Percentiles rank a stretch among this genome's conserved stretches.
Evolutionary conservation across 2,888 invertebrate genomes (phyloP).

Genomic region (Ditylenchus weischeri): DNA sequence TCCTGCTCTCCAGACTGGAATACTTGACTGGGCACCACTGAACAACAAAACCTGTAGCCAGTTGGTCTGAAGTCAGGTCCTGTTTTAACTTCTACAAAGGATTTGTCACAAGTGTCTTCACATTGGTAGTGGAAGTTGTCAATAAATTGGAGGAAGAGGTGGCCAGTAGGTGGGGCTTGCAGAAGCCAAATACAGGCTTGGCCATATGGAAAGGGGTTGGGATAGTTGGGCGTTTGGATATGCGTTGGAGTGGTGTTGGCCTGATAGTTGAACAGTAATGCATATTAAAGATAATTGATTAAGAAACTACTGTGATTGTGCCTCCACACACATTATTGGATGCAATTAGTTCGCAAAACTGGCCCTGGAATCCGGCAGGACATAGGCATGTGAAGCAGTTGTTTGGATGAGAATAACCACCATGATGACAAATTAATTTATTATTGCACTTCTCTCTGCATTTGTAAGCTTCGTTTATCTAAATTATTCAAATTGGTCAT

Average conservation of each 20-base stretch:
- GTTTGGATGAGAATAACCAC: slow-evolving; percentile 56
- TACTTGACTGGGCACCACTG: slow-evolving; percentile 36
- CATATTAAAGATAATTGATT: background rate
- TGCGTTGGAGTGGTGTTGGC: slow-evolving; percentile 23
- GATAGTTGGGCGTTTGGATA: slow-evolving; percentile 41
- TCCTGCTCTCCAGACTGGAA: slow-evolving; percentile 48
- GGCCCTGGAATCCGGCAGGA: slow-evolving; percentile 52
- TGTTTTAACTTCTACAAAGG: slow-evolving; percentile 55
- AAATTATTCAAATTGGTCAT: slow-evolving; percentile 3
- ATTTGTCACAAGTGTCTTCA: slow-evolving; percentile 56
- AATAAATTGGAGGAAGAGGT: slow-evolving; percentile 46
- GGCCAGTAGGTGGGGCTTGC: slow-evolving; percentile 35
- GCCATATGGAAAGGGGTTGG: slow-evolving; percentile 40
- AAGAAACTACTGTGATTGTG: slow-evolving; percentile 37
- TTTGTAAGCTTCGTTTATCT: slow-evolving; percentile 55
- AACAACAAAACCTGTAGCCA: slow-evolving; percentile 51
- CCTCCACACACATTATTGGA: slow-evolving; percentile 48
- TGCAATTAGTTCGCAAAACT: slow-evolving; percentile 44
- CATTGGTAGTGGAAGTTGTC: slow-evolving; percentile 52
- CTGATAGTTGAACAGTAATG: slow-evolving; percentile 24
- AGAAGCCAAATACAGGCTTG: slow-evolving; percentile 54
- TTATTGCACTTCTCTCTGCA: slow-evolving; percentile 42
- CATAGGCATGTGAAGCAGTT: slow-evolving; percentile 52
- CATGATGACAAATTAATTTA: slow-evolving; percentile 32
- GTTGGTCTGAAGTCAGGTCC: slow-evolving; percentile 50